phyloP scores from a whole-genome alignment of 2,888 invertebrate species.

The Drosophila quasianomalipes region DNA sequence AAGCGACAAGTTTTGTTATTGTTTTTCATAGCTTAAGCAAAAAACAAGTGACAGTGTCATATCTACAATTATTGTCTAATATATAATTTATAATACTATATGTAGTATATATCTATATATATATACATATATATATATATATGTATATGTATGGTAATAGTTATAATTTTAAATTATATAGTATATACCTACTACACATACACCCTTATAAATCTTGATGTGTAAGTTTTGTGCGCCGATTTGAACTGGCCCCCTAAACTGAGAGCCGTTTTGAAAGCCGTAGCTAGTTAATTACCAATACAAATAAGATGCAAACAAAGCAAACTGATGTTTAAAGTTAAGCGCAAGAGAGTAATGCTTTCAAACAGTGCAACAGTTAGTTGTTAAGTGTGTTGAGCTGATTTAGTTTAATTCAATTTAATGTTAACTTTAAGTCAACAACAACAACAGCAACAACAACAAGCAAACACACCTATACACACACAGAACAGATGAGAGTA shows the following conservation, averaged over 20 bases:
- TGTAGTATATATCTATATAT: conserved; percentile 20
- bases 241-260: not conserved
- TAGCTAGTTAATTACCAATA: conserved; percentile 55
- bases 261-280: conserved; percentile 45
- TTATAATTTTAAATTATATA: conserved; percentile 74
- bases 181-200: conserved; percentile 10
- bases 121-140: conserved; percentile 25
- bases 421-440: conserved; percentile 45
- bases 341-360: conserved; percentile 42
- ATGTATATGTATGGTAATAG: conserved; percentile 53
- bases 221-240: conserved; percentile 23
- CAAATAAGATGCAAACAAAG: conserved; percentile 42
- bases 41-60: conserved; percentile 80
- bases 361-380: conserved; percentile 42
- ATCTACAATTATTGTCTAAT: conserved; percentile 79
- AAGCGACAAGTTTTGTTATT: conserved; percentile 57
- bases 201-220: conserved; percentile 24
- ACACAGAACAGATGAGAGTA: conserved; percentile 4
- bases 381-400: conserved; percentile 69
- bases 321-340: conserved; percentile 40
- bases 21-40: conserved; percentile 43
- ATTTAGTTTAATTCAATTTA: conserved; percentile 75
- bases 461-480: not conserved
- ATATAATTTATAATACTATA: conserved; percentile 42
- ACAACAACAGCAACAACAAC: conserved; percentile 13